Conservation (phyloP, 2,888 invertebrate genomes). For the Drosophila sordidapex region DNA sequence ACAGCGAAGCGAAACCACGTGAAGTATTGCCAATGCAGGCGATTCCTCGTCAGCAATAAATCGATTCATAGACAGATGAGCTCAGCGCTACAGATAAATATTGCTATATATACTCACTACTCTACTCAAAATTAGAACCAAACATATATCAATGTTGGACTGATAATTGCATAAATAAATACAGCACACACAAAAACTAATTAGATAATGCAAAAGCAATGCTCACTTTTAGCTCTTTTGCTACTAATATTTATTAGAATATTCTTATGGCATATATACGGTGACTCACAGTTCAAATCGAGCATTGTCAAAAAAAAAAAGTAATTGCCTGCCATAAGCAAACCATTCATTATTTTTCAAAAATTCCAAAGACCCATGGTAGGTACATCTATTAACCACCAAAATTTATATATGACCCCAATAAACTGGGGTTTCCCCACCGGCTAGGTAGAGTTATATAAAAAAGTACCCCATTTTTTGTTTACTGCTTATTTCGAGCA, state of each 20-base stretch:
- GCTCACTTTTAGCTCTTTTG: background rate
- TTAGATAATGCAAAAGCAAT: background rate
- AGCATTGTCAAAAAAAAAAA: too few species aligned
- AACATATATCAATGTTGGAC: background rate
- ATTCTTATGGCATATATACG: too few species aligned
- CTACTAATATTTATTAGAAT: background rate
- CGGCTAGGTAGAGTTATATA: too few species aligned
- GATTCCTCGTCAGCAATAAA: constrained; percentile 12
- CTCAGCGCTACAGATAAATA: constrained; percentile 1
- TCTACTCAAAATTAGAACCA: background rate
- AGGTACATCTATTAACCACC: too few species aligned
- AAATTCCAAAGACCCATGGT: too few species aligned
- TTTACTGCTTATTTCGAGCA: too few species aligned
- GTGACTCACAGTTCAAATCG: too few species aligned
- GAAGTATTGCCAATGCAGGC: constrained; percentile 15
- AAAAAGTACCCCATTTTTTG: too few species aligned
- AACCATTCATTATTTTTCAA: too few species aligned
- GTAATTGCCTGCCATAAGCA: too few species aligned
- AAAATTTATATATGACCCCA: too few species aligned
- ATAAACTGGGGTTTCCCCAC: too few species aligned
- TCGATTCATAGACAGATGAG: constrained; percentile 11
- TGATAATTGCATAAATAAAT: background rate
- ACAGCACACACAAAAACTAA: background rate
- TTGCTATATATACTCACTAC: background rate
- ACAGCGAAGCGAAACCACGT: constrained; percentile 26